Evolutionary conservation across 2,797 vertebrate genomes (phyloP), one percentile per base, ranked within the genome.

Genomic region (Fringilla coelebs): DNA sequence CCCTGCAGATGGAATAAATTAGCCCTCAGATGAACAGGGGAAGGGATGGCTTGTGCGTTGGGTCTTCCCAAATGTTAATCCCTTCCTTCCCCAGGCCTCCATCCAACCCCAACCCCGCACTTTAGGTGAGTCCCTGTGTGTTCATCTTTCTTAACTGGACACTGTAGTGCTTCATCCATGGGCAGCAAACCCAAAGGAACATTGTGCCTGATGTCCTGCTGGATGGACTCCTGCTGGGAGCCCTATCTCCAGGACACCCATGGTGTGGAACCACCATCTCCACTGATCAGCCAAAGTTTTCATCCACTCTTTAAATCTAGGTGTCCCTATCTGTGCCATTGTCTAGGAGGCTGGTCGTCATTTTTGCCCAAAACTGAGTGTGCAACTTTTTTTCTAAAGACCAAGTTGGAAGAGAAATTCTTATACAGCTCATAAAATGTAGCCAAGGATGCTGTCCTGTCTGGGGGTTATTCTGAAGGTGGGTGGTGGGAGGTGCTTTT

Each of bases 1-100:
- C 95, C 95, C 80, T 96, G 94, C 96, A 97, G 96, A 97, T 85
- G 94, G 96, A 98, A 97, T 97, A 97, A 98, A 97, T 98, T 97
- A 97, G 96, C 79, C 97, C 95, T 97, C 95, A 75, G 48, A 95
- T 96, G 96, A 98, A 94, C 94, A 93, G 79, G 48, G 86, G 52
- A 54, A 76, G 80, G 84, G 83, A 91, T 92, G 84, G 89, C 74
- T 91, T 71, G 51, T 88, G 51, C 20, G 22, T 91, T 52, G 54
- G 85, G 58, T 91, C 82, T 96, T 91, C 51, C 85, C 86, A 94
- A 79, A 94, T 70, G 93, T 93, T 90, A 91, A 96, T 94, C 77
- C 75, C 70, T 92, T 89, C 94, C 86, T 95, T 95, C 96, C 88
- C 83, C 89, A 84, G 82, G 63, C 82, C 66, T 91, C 68, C 55